Conservation (phyloP, 2,888 invertebrate species). For the Drosophila algonquin region DNA sequence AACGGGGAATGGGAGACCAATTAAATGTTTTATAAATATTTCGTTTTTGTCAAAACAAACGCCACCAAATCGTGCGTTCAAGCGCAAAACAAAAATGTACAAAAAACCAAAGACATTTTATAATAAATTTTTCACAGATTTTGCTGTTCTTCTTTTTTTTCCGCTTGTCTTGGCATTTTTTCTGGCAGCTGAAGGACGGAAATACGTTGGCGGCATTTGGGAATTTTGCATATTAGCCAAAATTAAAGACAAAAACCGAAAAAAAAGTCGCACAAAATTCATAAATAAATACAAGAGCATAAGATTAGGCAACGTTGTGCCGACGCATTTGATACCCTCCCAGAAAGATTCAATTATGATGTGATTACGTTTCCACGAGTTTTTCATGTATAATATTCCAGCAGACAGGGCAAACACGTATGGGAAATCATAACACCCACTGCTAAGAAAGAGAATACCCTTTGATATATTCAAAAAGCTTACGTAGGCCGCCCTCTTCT, state of each 20-base stretch:
- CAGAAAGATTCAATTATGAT: background rate
- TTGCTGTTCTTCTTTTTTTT: conserved; percentile 33
- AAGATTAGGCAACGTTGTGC: conserved; percentile 1
- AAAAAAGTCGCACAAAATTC: conserved; percentile 32
- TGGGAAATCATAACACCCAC: conserved; percentile 25
- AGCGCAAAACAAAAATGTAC: conserved; percentile 39
- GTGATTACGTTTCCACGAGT: background rate
- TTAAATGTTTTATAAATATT: conserved; percentile 43
- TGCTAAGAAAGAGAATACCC: background rate
- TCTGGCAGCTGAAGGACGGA: conserved; percentile 74
- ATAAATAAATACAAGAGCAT: conserved; percentile 5
- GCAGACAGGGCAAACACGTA: background rate
- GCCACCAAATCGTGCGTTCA: conserved; percentile 58
- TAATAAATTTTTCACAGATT: conserved; percentile 38
- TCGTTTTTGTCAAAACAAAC: conserved; percentile 42
- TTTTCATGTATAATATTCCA: background rate
- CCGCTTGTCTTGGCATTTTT: conserved; percentile 43
- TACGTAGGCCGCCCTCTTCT: conserved; percentile 57
- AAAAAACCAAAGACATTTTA: conserved; percentile 41
- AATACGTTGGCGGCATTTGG: conserved; percentile 60
- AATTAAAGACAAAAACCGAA: conserved; percentile 52
- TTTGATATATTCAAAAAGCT: conserved; percentile 61
- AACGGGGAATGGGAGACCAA: conserved; percentile 18
- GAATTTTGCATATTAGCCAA: conserved; percentile 69
- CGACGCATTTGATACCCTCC: background rate